Evolutionary conservation across 1,140 invertebrate species (phyloP).

Genomic region (Steinernema feltiae): DNA sequence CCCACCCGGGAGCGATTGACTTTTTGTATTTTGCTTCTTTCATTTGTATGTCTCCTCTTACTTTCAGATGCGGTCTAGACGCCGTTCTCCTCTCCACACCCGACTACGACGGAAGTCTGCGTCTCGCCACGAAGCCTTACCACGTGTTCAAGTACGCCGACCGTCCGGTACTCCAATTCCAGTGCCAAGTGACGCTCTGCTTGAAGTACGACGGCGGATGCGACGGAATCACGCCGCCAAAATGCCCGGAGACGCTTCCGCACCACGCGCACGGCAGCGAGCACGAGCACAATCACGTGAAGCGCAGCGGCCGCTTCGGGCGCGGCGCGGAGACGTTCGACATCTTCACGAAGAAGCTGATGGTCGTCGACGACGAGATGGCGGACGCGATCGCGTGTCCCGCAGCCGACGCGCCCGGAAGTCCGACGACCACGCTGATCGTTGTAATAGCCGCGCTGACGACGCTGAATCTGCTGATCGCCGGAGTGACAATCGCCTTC

Average conservation of each 20-base stretch:
- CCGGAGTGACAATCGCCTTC: neutral
- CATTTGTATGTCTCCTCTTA: neutral
- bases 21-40: neutral
- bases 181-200: slow-evolving; percentile 56
- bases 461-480: slow-evolving; percentile 14
- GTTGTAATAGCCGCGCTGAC: slow-evolving; percentile 12
- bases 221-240: slow-evolving; percentile 52
- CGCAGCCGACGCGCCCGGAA: neutral
- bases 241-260: slow-evolving; percentile 47
- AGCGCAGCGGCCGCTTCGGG: slow-evolving; percentile 7
- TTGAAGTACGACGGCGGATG: slow-evolving; percentile 56
- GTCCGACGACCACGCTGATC: neutral
- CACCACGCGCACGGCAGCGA: slow-evolving; percentile 30
- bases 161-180: slow-evolving; percentile 56
- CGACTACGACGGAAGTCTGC: slow-evolving; percentile 48
- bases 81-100: slow-evolving; percentile 51
- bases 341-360: slow-evolving; percentile 47
- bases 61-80: slow-evolving; percentile 49
- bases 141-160: slow-evolving; percentile 58
- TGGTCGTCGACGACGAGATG: slow-evolving; percentile 47
- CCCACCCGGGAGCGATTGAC: slow-evolving; percentile 16
- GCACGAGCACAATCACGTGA: slow-evolving; percentile 16
- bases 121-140: slow-evolving; percentile 50
- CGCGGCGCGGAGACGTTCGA: slow-evolving; percentile 36
- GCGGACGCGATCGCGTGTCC: slow-evolving; percentile 41